Percentiles rank a stretch among this genome's conserved stretches.
Conservation (phyloP, 2,113 vertebrate species). For the Ochotona princeps region DNA sequence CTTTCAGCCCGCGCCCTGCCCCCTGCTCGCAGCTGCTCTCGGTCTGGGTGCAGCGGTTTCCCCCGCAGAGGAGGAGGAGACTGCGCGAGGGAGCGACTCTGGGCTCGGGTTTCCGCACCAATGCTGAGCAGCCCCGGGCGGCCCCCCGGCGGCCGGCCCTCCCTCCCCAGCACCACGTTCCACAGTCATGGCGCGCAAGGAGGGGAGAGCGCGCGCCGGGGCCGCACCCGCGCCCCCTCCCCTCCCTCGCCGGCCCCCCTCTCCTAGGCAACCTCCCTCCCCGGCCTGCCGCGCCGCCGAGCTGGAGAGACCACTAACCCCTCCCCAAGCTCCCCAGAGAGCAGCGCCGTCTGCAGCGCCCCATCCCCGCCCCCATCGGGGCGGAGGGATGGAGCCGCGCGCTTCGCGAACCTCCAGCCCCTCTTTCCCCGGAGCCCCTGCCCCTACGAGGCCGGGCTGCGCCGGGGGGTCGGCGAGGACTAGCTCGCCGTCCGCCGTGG, state of each 20-base stretch:
- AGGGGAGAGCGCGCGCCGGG: slow-evolving; percentile 59
- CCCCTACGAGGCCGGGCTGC: background rate
- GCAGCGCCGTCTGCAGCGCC: slow-evolving; percentile 29
- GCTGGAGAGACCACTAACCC: slow-evolving; percentile 48
- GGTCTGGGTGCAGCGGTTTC: slow-evolving; percentile 79
- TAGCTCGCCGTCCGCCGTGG: background rate
- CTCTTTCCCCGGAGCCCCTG: slow-evolving; percentile 54
- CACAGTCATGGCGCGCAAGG: slow-evolving; percentile 82
- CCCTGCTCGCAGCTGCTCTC: slow-evolving; percentile 78
- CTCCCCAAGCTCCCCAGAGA: slow-evolving; percentile 45
- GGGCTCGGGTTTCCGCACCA: slow-evolving; percentile 80
- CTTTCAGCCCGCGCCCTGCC: slow-evolving; percentile 70
- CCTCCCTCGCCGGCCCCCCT: slow-evolving; percentile 55
- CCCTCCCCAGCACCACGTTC: slow-evolving; percentile 80
- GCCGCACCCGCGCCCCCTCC: slow-evolving; percentile 50
- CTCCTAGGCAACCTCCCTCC: slow-evolving; percentile 79
- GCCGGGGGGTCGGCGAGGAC: background rate
- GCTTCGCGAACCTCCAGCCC: slow-evolving; percentile 53
- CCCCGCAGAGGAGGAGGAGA: slow-evolving; percentile 79
- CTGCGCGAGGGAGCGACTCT: slow-evolving; percentile 54
- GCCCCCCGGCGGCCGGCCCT: slow-evolving; percentile 74
- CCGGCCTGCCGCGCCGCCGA: slow-evolving; percentile 44
- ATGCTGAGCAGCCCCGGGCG: slow-evolving; percentile 73
- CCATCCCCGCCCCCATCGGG: slow-evolving; percentile 66
- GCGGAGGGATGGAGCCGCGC: slow-evolving; percentile 67